Conservation (phyloP, 2,797 vertebrate species). For the Gymnothorax reevesii region DNA sequence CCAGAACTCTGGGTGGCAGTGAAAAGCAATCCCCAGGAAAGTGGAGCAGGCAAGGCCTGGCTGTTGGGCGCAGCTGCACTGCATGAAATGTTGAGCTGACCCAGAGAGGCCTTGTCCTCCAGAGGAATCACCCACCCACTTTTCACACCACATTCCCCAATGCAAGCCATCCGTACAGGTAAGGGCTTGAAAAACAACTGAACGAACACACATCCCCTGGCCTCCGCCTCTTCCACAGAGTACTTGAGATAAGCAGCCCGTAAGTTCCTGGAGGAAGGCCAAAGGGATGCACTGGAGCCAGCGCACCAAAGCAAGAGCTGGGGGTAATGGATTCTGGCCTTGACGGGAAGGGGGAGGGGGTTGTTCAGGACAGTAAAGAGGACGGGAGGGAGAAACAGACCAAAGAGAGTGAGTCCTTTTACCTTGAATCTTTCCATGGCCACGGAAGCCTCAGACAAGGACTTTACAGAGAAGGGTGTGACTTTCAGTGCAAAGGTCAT, state of each 20-base stretch:
- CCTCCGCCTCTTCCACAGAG: slow-evolving; percentile 23
- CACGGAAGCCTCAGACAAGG: slow-evolving; percentile 87
- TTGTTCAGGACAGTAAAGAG: no score
- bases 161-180: slow-evolving; percentile 16
- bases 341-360: neutral
- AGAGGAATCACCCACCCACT: neutral
- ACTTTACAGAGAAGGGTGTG: slow-evolving; percentile 91
- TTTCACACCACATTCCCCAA: slow-evolving; percentile 36
- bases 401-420: neutral
- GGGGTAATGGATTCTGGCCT: neutral
- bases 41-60: neutral
- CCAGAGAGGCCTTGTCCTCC: neutral
- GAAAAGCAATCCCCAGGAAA: neutral
- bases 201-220: slow-evolving; percentile 31
- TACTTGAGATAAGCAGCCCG: slow-evolving; percentile 22
- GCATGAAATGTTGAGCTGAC: neutral
- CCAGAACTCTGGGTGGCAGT: neutral
- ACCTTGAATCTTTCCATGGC: slow-evolving; percentile 90
- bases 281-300: slow-evolving; percentile 6
- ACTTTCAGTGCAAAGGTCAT: slow-evolving; percentile 97
- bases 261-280: slow-evolving; percentile 9
- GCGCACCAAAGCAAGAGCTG: neutral
- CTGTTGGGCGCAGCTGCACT: neutral
- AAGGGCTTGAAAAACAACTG: neutral
- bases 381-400: neutral